Percentiles rank a stretch among this genome's conserved stretches.
These are phyloP conservation scores for Baronia brevicornis DNA, from an alignment of 2,888 invertebrate species.

Conservation along the genomic window DNA sequence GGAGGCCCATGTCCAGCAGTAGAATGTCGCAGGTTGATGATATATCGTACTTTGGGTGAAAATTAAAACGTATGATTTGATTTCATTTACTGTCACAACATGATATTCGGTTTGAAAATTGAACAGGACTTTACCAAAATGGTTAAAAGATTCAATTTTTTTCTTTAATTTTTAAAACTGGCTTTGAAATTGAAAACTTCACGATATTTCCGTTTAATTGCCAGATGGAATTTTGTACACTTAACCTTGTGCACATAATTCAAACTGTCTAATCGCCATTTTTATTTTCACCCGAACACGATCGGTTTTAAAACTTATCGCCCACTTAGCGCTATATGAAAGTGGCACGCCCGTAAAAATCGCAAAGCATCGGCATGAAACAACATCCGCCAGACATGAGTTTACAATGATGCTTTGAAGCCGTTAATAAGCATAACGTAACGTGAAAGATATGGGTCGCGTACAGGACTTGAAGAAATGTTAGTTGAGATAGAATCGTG, in stretches of 20 bases:
- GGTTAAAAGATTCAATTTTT: no score
- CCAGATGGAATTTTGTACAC: conserved; percentile 4
- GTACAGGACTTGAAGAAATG: conserved; percentile 1
- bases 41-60: no score
- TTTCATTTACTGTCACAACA: no score
- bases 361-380: conserved; percentile 19
- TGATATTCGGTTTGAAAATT: no score
- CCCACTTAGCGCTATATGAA: conserved; percentile 20
- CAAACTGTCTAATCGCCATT: conserved; percentile 11
- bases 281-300: conserved; percentile 10
- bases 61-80: no score
- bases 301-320: conserved; percentile 21
- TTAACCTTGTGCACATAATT: conserved; percentile 8
- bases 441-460: conserved; percentile 15
- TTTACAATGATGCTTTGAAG: conserved; percentile 15
- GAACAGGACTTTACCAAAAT: no score
- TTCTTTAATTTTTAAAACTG: background rate
- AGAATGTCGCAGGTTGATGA: no score
- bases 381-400: conserved; percentile 22
- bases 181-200: conserved; percentile 8
- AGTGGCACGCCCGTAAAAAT: conserved; percentile 24
- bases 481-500: conserved; percentile 8
- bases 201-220: conserved; percentile 8
- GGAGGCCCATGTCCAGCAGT: no score
- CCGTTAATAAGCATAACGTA: conserved; percentile 5